These are phyloP conservation scores for Heliothis subflexa DNA, from an alignment of 1,140 invertebrate species.

Conservation along the genomic window DNA sequence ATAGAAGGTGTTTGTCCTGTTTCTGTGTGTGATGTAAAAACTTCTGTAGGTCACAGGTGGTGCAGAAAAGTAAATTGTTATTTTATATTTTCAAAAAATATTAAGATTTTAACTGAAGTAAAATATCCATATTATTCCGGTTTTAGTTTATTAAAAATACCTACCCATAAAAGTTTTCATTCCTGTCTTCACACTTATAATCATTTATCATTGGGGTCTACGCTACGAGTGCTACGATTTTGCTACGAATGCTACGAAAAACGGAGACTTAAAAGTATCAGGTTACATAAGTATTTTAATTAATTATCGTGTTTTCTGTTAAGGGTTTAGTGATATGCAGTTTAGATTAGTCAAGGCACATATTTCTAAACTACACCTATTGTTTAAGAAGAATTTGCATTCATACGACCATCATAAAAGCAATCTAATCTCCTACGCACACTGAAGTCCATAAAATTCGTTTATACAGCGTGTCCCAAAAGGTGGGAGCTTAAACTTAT, in stretches of 20 bases:
- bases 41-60: too few species aligned
- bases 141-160: too few species aligned
- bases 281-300: too few species aligned
- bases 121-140: neutral
- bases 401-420: slow-evolving; percentile 20
- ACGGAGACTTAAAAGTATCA: too few species aligned
- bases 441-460: slow-evolving; percentile 12
- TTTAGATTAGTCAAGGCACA: neutral
- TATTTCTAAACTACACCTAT: neutral
- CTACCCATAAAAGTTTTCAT: too few species aligned
- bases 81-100: too few species aligned
- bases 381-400: slow-evolving; percentile 5
- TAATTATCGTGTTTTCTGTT: too few species aligned
- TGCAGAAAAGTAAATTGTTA: too few species aligned
- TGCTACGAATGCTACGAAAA: slow-evolving; percentile 1
- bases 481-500: slow-evolving; percentile 47
- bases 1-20: neutral
- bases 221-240: neutral
- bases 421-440: neutral
- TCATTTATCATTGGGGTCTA: neutral
- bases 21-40: neutral
- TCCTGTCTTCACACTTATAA: too few species aligned
- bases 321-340: neutral
- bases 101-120: too few species aligned
- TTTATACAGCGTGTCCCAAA: neutral